These are phyloP conservation scores for Drosophila ogumai DNA, from an alignment of 1,140 invertebrate species.

Conservation along the genomic window DNA sequence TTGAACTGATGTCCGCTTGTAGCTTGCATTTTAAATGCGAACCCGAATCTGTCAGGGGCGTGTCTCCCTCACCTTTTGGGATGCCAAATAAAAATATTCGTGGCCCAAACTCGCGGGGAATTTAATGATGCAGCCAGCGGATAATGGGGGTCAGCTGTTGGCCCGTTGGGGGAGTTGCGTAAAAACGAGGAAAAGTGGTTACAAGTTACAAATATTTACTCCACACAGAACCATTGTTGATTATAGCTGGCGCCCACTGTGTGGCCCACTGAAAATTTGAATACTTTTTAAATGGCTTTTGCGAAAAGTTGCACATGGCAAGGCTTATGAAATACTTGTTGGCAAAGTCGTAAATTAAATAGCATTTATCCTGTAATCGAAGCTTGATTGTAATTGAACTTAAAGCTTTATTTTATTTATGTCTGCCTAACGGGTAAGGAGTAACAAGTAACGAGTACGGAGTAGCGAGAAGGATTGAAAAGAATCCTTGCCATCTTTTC, in stretches of 20 bases:
- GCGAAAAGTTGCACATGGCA: conserved; percentile 2
- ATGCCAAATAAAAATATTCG: conserved; percentile 20
- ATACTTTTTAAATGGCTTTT: conserved; percentile 17
- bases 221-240: conserved; percentile 1
- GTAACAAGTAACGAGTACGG: background rate
- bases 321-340: conserved; percentile 21
- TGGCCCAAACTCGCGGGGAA: conserved; percentile 5
- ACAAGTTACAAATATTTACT: background rate
- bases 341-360: conserved; percentile 5
- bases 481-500: no score
- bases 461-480: background rate
- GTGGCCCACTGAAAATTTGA: conserved; percentile 21
- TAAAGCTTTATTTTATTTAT: background rate
- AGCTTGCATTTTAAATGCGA: conserved; percentile 30
- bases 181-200: background rate
- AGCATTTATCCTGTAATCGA: conserved; percentile 16
- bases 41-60: conserved; percentile 34
- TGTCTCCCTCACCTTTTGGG: conserved; percentile 10
- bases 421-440: background rate
- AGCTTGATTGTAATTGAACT: background rate
- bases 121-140: conserved; percentile 20
- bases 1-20: conserved; percentile 10
- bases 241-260: conserved; percentile 21
- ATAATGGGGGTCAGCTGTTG: conserved; percentile 23
- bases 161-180: conserved; percentile 8